phyloP scores from a whole-genome alignment of 2,113 vertebrate species.

The Phaethon lepturus region DNA sequence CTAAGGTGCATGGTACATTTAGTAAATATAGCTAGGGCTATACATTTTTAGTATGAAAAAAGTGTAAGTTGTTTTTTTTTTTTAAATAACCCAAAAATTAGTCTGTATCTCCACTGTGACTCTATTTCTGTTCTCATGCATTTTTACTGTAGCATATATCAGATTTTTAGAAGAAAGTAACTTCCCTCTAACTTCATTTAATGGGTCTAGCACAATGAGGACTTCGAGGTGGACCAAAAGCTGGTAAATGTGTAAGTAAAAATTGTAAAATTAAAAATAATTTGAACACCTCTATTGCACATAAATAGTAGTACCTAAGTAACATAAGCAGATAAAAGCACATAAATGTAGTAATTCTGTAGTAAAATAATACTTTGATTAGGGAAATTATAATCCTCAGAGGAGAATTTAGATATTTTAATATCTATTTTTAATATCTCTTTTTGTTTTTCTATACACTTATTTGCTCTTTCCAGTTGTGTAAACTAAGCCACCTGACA shows the following conservation, averaged over 20 bases:
- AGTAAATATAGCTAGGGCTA: background rate
- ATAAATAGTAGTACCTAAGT: background rate
- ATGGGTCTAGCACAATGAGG: background rate
- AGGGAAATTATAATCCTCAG: background rate
- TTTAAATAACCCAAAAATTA: background rate
- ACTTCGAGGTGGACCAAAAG: background rate
- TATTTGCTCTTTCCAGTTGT: background rate
- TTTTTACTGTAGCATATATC: background rate
- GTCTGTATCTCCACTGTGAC: background rate
- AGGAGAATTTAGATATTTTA: background rate
- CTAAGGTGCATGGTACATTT: background rate
- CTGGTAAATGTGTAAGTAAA: background rate
- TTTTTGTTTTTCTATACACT: background rate
- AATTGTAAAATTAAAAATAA: background rate
- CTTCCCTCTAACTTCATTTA: background rate
- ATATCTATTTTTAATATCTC: background rate
- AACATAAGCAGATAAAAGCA: too few species aligned
- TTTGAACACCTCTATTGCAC: background rate
- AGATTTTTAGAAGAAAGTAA: background rate
- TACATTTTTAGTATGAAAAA: background rate
- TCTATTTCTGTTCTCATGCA: background rate
- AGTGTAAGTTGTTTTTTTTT: background rate
- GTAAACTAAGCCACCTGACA: background rate
- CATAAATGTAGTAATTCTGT: background rate
- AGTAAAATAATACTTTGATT: background rate